Base-by-base conservation (phyloP, 2,888 invertebrate species). In the Thysanoteuthis rhombus region DNA sequence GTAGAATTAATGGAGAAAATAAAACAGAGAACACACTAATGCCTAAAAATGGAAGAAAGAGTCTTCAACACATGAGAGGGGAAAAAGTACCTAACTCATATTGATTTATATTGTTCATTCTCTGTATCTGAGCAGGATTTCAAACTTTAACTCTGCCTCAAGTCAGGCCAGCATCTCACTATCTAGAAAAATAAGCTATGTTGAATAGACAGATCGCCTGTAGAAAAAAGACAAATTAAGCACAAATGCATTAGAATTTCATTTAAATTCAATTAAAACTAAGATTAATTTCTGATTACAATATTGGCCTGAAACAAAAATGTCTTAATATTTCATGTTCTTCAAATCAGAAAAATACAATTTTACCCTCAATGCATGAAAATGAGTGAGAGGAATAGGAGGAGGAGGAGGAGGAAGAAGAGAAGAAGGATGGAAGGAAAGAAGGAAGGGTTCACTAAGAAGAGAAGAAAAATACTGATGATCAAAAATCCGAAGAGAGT, bases 231-330 rank as follows among this genome's bases (percentile, higher is more conserved):
- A 90, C 90, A 40, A 90, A 90, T 90, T 90, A 90, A 90, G 25
- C 39, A 90, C 40, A 90, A 90, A 90, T 39, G 90, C 90, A 90
- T 90, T 90, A 90, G 90, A 90, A 90, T 90, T 40, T 90, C 39
- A 90, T 90, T 90, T 90, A 90, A 90, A 90, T 90, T 90, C 90
- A 90, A 90, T 90, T 90, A 90, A 90, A 90, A 40, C 40, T 90
- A 90, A 42, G 39, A 90, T 90, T 90, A 90, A 90, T 90, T 90
- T 90, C 90, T 90, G 90, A 90, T 90, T 90, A 40, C 90, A 90
- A 40, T 90, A 90, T 90, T 90, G 42, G 90, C 90, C 90, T 90
- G 90, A 90, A 90, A 90, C 28, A 39, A 90, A 90, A 90, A 25
- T 58, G 58, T 58, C 58, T 58, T 58, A 58, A 58, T 58, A 58